These are phyloP conservation scores for Aptenodytes forsteri DNA, from an alignment of 2,113 vertebrate species.

Conservation along the genomic window DNA sequence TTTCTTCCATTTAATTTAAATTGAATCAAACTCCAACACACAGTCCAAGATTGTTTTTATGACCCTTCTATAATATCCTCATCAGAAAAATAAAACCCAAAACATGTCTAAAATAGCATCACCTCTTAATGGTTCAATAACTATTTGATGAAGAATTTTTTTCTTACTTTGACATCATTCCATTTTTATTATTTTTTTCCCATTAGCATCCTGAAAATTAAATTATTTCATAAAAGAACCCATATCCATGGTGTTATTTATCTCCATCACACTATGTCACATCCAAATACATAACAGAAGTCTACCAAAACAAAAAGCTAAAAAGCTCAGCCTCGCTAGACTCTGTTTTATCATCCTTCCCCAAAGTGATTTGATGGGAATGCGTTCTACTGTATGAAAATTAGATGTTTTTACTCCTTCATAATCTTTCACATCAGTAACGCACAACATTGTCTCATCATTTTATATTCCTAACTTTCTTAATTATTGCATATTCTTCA, in stretches of 20 bases:
- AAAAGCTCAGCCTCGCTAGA: background rate
- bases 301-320: background rate
- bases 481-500: background rate
- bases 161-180: background rate
- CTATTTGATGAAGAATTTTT: background rate
- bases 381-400: background rate
- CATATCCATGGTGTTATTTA: background rate
- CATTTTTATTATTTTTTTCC: background rate
- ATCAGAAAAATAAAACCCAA: background rate
- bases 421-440: background rate
- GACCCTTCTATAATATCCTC: accelerated
- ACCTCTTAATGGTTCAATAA: background rate
- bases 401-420: background rate
- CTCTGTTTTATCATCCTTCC: background rate
- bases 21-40: background rate
- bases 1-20: background rate
- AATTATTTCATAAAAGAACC: background rate
- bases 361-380: background rate
- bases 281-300: background rate
- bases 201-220: background rate
- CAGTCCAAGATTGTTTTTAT: background rate
- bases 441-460: background rate
- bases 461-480: background rate
- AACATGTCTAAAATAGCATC: background rate
- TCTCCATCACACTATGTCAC: accelerated